A percentile compares a stretch with the other conserved stretches of the same genome.
Evolutionary conservation across 2,113 vertebrate species (phyloP).

Genomic region (Aspidoscelis tigris): DNA sequence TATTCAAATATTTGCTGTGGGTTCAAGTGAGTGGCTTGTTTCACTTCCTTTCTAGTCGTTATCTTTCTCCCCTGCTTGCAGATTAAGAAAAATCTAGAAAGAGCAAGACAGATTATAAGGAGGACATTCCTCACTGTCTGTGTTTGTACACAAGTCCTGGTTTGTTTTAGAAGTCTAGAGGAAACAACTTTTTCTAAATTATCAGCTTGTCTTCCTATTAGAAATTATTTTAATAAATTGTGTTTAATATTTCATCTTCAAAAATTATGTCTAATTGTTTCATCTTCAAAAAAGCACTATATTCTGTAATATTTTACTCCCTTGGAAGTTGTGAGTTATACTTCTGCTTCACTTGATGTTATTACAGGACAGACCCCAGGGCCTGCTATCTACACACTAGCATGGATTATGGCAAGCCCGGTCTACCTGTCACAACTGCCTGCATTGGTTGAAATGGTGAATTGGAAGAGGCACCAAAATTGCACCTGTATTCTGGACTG

Average conservation of each 20-base stretch:
- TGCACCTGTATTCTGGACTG: no score
- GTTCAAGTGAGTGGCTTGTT: neutral
- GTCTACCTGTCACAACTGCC: no score
- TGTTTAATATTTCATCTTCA: neutral
- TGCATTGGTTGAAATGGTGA: no score
- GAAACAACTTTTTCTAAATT: neutral
- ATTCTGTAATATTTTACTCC: neutral
- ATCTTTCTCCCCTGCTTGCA: neutral
- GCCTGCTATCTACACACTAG: no score
- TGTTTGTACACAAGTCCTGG: neutral
- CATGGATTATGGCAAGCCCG: no score
- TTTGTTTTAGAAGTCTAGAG: neutral
- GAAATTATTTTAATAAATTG: no score
- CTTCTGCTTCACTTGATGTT: no score
- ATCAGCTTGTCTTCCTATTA: neutral
- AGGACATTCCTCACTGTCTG: neutral
- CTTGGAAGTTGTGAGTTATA: neutral
- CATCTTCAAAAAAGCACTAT: neutral
- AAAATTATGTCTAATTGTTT: no score
- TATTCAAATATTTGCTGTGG: neutral
- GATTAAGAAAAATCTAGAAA: neutral
- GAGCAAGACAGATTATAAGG: neutral
- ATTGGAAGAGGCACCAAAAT: no score
- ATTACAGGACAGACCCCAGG: no score
- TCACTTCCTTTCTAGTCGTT: neutral